These are phyloP conservation scores for Notodonta dromedarius DNA, from an alignment of 2,888 invertebrate species.

Conservation along the genomic window DNA sequence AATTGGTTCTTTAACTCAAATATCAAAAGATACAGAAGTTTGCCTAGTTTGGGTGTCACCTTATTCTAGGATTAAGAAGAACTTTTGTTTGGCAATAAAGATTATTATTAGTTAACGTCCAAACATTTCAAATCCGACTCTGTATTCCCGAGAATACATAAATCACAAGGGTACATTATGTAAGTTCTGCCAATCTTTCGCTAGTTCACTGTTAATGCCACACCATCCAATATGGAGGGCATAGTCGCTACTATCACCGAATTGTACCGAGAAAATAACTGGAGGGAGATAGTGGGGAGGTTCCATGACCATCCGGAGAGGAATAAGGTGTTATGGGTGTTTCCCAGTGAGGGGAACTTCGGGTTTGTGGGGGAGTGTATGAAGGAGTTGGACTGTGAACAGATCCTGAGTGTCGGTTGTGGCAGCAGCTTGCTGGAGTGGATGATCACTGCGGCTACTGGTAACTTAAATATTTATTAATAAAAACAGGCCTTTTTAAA, in stretches of 20 bases:
- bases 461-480: constrained; percentile 67
- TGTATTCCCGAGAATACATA: constrained; percentile 41
- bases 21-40: no score
- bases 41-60: no score
- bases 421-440: constrained; percentile 93
- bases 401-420: constrained; percentile 89
- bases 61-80: no score
- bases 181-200: constrained; percentile 27
- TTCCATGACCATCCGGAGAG: constrained; percentile 80
- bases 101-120: no score
- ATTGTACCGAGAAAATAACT: constrained; percentile 70
- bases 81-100: no score
- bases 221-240: constrained; percentile 58
- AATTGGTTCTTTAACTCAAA: no score
- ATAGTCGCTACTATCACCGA: constrained; percentile 65
- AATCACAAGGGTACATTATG: constrained; percentile 44
- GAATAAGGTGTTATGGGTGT: constrained; percentile 88
- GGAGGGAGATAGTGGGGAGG: constrained; percentile 72
- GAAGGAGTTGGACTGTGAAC: constrained; percentile 65
- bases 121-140: constrained; percentile 39
- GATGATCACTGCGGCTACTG: constrained; percentile 87
- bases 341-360: constrained; percentile 88
- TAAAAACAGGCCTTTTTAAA: no score
- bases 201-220: constrained; percentile 45
- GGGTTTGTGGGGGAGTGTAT: constrained; percentile 81